Conservation (phyloP, 2,113 vertebrate genomes). For the Dascyllus trimaculatus region DNA sequence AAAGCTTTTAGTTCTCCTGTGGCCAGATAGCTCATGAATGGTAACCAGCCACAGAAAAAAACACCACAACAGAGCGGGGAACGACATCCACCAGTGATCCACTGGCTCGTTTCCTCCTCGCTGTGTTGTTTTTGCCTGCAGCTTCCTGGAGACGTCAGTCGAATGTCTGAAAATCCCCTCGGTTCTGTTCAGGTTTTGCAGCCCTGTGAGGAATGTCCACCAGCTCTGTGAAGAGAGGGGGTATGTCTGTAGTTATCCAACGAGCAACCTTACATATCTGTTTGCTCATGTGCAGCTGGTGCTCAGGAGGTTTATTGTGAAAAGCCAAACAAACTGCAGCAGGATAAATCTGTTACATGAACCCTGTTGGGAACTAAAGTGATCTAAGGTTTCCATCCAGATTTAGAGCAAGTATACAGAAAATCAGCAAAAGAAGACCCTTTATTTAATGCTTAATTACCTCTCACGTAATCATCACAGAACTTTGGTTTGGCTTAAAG, state of each 20-base stretch:
- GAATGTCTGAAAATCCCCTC: conserved; percentile 34
- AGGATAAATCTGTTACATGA: conserved; percentile 3
- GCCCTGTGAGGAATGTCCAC: conserved; percentile 74
- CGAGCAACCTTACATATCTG: conserved; percentile 23
- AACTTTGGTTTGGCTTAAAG: too few relatives aligned
- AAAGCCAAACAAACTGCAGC: neutral
- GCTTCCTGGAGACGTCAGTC: conserved; percentile 61
- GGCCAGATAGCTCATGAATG: conserved; percentile 49
- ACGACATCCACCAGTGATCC: conserved; percentile 14
- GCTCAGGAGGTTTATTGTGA: conserved; percentile 22
- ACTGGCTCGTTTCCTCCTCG: conserved; percentile 47
- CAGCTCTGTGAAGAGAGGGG: conserved; percentile 50
- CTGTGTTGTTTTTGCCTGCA: conserved; percentile 50
- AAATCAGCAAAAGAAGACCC: too few relatives aligned
- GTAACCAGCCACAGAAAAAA: conserved; percentile 40
- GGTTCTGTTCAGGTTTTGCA: conserved; percentile 66
- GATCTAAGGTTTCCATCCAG: neutral
- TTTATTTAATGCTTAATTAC: too few relatives aligned
- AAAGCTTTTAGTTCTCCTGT: conserved; percentile 41
- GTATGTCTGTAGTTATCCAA: conserved; percentile 35
- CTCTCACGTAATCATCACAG: too few relatives aligned
- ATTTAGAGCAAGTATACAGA: too few relatives aligned
- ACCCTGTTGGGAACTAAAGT: neutral
- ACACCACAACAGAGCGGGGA: conserved; percentile 55
- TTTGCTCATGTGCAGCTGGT: conserved; percentile 41